Percentiles rank a stretch among this genome's conserved stretches.
Conservation (phyloP, 2,113 vertebrate species). For the Psittacula cyanocephala region DNA sequence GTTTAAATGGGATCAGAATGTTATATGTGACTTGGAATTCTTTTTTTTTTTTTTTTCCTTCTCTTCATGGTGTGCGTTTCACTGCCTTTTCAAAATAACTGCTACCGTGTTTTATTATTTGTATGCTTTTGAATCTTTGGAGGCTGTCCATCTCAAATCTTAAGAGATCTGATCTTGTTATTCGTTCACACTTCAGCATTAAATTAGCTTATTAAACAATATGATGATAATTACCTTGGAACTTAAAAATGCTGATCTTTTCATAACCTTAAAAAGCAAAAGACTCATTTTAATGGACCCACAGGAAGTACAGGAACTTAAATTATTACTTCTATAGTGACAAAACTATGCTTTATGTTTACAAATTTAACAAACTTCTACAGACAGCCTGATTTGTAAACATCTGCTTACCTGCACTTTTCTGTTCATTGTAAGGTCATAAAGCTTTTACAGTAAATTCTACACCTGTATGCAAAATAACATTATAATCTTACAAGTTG, state of each 20-base stretch:
- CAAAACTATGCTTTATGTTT: not conserved
- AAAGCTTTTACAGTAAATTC: not conserved
- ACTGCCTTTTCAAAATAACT: conserved; percentile 9
- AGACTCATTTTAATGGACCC: not conserved
- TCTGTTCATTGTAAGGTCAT: not conserved
- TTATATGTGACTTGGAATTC: not conserved
- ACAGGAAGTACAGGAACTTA: not conserved
- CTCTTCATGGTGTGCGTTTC: not conserved
- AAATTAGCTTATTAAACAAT: conserved; percentile 18
- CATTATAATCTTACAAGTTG: not conserved
- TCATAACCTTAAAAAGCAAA: not conserved
- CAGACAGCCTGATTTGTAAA: not conserved
- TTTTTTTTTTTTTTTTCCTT: not conserved
- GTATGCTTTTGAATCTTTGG: not conserved
- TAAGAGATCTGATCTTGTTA: not conserved
- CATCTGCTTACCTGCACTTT: not conserved
- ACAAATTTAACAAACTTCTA: not conserved
- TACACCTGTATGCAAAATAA: not conserved
- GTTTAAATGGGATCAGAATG: not conserved
- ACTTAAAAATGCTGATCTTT: not conserved
- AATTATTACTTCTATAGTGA: not conserved
- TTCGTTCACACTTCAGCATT: not conserved
- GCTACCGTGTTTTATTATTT: not conserved
- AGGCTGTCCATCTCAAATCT: not conserved
- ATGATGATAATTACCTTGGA: not conserved